Evolutionary conservation across 1,140 invertebrate genomes (phyloP).

Genomic region (Gonioctena quinquepunctata): DNA sequence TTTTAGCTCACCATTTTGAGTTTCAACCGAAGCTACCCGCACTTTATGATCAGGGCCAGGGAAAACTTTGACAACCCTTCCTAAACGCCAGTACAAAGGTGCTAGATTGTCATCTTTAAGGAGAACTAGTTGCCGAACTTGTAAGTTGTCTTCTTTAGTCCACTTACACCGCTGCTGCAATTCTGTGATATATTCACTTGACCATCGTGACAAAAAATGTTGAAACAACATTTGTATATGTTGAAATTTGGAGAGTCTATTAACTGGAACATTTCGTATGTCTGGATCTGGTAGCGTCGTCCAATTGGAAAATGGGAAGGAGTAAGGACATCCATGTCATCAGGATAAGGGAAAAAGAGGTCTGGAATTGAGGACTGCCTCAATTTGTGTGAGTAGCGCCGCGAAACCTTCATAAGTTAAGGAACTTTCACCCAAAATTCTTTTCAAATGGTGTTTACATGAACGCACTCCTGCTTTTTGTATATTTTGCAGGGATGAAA

Average conservation of each 20-base stretch:
- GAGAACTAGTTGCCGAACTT: slow-evolving; percentile 26
- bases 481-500: slow-evolving; percentile 38
- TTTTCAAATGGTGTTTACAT: slow-evolving; percentile 34
- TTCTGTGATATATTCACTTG: slow-evolving; percentile 35
- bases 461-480: slow-evolving; percentile 39
- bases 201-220: slow-evolving; percentile 28
- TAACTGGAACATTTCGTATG: too few relatives aligned
- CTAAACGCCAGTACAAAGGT: slow-evolving; percentile 29
- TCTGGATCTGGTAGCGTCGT: too few relatives aligned
- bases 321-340: too few relatives aligned
- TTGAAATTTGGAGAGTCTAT: not conserved
- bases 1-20: not conserved
- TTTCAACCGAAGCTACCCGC: not conserved
- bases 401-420: slow-evolving; percentile 42
- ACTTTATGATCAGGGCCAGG: not conserved
- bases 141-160: not conserved
- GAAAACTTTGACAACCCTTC: slow-evolving; percentile 19
- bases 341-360: slow-evolving; percentile 33
- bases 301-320: too few relatives aligned
- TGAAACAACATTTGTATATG: not conserved
- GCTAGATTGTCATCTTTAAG: slow-evolving; percentile 32
- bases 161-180: slow-evolving; percentile 31
- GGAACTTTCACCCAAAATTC: slow-evolving; percentile 26
- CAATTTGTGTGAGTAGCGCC: slow-evolving; percentile 39
- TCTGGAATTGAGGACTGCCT: slow-evolving; percentile 44